Evolutionary conservation across 53 echinoderm and acorn worm species (phyloP).

Genomic region (Pentamera pediparva): DNA sequence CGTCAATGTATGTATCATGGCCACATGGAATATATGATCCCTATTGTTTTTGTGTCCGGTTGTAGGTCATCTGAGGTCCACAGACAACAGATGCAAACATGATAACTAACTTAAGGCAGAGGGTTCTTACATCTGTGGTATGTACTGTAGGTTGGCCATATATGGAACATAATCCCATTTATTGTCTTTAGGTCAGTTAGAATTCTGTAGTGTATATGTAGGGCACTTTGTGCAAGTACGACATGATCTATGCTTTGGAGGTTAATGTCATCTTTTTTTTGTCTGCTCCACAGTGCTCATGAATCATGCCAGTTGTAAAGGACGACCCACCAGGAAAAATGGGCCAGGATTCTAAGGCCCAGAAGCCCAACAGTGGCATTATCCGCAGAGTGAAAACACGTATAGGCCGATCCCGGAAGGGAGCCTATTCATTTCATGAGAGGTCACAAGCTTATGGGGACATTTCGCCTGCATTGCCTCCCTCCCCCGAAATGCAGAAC

Average conservation of each 20-base stretch:
- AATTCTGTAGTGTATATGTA: too few species aligned
- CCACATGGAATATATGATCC: too few species aligned
- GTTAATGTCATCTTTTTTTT: neutral
- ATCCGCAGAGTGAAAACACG: neutral
- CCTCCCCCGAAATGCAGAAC: neutral
- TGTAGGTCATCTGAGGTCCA: too few species aligned
- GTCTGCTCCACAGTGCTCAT: neutral
- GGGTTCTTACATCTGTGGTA: too few species aligned
- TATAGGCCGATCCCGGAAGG: neutral
- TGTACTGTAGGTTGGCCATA: too few species aligned
- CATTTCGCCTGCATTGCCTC: neutral
- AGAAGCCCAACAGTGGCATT: neutral
- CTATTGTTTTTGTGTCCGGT: too few species aligned
- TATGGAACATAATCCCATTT: too few species aligned
- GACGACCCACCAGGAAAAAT: neutral
- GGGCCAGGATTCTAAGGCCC: conserved; percentile 20
- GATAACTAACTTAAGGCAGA: too few species aligned
- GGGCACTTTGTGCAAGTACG: too few species aligned
- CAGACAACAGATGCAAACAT: too few species aligned
- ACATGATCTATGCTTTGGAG: neutral
- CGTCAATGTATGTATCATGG: too few species aligned
- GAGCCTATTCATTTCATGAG: conserved; percentile 4
- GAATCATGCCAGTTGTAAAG: conserved; percentile 12
- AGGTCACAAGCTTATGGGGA: neutral
- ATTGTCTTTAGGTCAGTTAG: too few species aligned